Evolutionary conservation across 1,140 invertebrate genomes (phyloP).

Genomic region (Carposina sasakii): DNA sequence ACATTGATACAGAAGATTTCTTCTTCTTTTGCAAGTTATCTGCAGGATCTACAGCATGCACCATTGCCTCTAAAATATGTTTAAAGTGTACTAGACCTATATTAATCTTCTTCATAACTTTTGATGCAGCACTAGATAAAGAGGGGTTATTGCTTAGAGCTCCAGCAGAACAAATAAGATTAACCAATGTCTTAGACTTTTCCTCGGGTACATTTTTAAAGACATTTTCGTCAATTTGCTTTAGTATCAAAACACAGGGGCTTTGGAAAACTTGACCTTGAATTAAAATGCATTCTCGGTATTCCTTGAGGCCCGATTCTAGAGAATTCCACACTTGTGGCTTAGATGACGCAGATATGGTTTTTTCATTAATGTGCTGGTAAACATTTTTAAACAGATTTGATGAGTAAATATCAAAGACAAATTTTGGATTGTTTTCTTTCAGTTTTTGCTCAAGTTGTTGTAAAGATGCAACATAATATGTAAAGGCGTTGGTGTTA

Average conservation of each 20-base stretch:
- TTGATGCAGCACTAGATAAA: constrained; percentile 75
- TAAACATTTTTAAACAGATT: constrained; percentile 61
- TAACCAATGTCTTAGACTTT: constrained; percentile 61
- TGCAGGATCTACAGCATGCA: constrained; percentile 50
- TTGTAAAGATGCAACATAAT: constrained; percentile 40
- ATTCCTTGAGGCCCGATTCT: constrained; percentile 52
- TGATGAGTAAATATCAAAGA: constrained; percentile 63
- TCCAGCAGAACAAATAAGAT: constrained; percentile 66
- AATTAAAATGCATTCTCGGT: constrained; percentile 49
- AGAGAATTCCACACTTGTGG: constrained; percentile 64
- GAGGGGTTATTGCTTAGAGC: constrained; percentile 70
- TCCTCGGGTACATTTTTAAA: constrained; percentile 64
- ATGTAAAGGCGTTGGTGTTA: constrained; percentile 36
- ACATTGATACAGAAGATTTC: constrained; percentile 56
- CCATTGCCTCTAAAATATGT: constrained; percentile 76
- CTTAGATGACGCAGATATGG: constrained; percentile 41
- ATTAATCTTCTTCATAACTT: constrained; percentile 80
- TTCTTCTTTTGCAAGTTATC: constrained; percentile 48
- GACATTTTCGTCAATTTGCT: constrained; percentile 75
- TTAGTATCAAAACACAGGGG: constrained; percentile 64
- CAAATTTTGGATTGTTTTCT: constrained; percentile 34
- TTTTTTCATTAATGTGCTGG: constrained; percentile 53
- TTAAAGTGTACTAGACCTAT: constrained; percentile 78
- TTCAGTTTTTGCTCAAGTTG: constrained; percentile 29
- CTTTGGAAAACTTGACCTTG: constrained; percentile 45